Evolutionary conservation across 2,113 vertebrate species (phyloP).

Genomic region (Pteronura brasiliensis): DNA sequence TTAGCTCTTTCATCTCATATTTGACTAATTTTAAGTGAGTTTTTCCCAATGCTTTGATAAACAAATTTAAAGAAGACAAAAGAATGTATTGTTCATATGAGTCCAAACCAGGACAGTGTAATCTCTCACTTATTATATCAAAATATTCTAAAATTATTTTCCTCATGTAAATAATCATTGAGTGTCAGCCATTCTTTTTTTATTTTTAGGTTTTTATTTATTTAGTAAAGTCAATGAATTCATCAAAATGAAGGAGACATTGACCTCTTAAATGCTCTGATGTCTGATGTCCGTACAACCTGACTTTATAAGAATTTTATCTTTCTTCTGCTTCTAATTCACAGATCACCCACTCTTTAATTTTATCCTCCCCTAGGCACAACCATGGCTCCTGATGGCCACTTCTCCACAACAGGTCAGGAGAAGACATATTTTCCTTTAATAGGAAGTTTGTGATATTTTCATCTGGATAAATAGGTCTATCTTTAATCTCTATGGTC

Average conservation of each 20-base stretch:
- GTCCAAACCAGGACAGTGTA: neutral
- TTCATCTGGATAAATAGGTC: neutral
- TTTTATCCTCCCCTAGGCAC: neutral
- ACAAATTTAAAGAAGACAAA: neutral
- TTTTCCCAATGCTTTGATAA: neutral
- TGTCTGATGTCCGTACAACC: neutral
- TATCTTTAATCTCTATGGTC: neutral
- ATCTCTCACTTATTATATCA: neutral
- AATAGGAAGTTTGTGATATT: neutral
- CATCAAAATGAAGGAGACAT: neutral
- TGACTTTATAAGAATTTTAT: neutral
- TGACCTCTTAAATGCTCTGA: neutral
- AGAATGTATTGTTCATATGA: neutral
- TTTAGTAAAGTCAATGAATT: neutral
- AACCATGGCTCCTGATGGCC: neutral
- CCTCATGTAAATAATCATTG: neutral
- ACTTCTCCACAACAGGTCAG: neutral
- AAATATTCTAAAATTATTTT: neutral
- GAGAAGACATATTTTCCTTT: neutral
- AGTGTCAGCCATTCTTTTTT: too few relatives aligned
- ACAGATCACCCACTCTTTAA: neutral
- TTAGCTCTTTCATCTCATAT: neutral
- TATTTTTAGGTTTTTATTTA: too few relatives aligned
- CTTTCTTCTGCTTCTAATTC: neutral
- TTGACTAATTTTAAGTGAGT: neutral